These are phyloP conservation scores for Rhagologus leucostigma DNA, from an alignment of 2,113 vertebrate genomes.

Conservation along the genomic window DNA sequence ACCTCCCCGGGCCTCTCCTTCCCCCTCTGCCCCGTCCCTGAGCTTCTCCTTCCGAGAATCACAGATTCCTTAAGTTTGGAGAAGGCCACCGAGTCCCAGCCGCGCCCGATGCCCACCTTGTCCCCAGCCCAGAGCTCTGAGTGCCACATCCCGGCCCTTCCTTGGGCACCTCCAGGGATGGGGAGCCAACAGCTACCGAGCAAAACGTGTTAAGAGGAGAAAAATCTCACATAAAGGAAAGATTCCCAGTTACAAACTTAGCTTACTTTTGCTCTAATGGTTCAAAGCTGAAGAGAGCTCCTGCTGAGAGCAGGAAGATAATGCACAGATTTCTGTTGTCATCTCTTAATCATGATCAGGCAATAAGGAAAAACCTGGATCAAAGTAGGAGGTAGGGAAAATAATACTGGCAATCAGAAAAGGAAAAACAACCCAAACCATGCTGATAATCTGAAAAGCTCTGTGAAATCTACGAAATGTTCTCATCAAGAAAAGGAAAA, in stretches of 20 bases:
- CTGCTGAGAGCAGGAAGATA: background rate
- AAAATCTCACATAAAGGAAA: background rate
- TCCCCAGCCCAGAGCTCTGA: background rate
- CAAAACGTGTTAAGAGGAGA: background rate
- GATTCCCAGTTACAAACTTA: background rate
- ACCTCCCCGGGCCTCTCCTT: rapidly evolving
- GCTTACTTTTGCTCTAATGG: background rate
- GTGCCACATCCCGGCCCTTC: background rate
- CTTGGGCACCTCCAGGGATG: background rate
- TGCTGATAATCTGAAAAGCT: background rate
- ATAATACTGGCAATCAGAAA: background rate
- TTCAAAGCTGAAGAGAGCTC: background rate
- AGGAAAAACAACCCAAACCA: background rate
- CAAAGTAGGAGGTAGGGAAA: background rate
- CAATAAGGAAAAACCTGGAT: background rate
- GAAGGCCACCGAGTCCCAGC: background rate
- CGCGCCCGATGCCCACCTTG: background rate
- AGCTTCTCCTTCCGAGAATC: background rate
- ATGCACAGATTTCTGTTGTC: background rate
- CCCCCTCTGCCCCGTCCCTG: rapidly evolving
- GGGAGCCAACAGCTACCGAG: background rate
- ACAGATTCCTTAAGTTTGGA: background rate
- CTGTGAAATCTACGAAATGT: background rate
- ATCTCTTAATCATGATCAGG: background rate
- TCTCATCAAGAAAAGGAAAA: background rate